Evolutionary conservation across 2,797 vertebrate genomes (phyloP).

Genomic region (Borostomias antarcticus): DNA sequence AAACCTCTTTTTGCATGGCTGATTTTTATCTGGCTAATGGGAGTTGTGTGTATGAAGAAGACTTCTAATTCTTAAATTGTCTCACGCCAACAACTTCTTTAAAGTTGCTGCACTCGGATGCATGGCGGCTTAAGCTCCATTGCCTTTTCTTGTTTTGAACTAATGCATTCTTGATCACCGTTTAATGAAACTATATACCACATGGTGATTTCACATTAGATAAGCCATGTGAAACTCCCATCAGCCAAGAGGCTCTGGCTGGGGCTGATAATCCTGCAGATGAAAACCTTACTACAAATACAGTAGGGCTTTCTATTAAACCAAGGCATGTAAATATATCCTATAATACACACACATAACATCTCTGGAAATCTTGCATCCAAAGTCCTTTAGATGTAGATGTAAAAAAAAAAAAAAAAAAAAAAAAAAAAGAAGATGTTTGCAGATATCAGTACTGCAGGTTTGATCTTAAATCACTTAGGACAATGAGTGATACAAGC

Average conservation of each 20-base stretch:
- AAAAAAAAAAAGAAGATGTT: slow-evolving; percentile 25
- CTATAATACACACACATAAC: slow-evolving; percentile 60
- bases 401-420: slow-evolving; percentile 21
- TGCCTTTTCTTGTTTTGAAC: slow-evolving; percentile 99
- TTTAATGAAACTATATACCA: slow-evolving; percentile 99
- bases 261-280: slow-evolving; percentile 99
- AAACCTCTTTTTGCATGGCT: slow-evolving; percentile 81
- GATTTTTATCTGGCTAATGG: slow-evolving; percentile 95
- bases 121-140: slow-evolving; percentile 99
- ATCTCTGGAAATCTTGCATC: slow-evolving; percentile 25
- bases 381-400: slow-evolving; percentile 29
- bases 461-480: slow-evolving; percentile 38
- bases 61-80: slow-evolving; percentile 99
- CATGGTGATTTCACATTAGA: slow-evolving; percentile 99
- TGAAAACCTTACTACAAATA: slow-evolving; percentile 99
- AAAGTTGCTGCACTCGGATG: slow-evolving; percentile 99
- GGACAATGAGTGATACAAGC: slow-evolving; percentile 57
- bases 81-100: slow-evolving; percentile 99
- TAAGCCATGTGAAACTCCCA: slow-evolving; percentile 99
- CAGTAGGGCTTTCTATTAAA: slow-evolving; percentile 96
- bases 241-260: slow-evolving; percentile 99
- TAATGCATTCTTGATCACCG: slow-evolving; percentile 99
- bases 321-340: slow-evolving; percentile 92
- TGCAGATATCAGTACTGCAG: slow-evolving; percentile 29
- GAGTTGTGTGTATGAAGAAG: slow-evolving; percentile 99